A percentile compares a stretch with the other conserved stretches of the same genome.
These are phyloP conservation scores for Bombylius major DNA, from an alignment of 2,888 invertebrate species.

Conservation along the genomic window DNA sequence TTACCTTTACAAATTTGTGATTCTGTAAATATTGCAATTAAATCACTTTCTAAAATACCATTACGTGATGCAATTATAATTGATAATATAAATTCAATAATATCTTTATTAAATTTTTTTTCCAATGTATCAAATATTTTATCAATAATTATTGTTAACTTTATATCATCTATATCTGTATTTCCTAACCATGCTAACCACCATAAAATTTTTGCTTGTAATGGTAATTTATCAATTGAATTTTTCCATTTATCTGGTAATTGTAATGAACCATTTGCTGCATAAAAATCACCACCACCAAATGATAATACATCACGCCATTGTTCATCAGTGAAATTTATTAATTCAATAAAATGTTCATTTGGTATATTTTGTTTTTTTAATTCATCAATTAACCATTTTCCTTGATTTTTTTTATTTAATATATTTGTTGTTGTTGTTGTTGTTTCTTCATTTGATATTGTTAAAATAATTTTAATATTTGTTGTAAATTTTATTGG, in stretches of 20 bases:
- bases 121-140: constrained; percentile 56
- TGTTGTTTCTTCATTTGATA: background rate
- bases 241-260: constrained; percentile 30
- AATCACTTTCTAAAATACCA: constrained; percentile 71
- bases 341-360: constrained; percentile 28
- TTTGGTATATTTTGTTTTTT: constrained; percentile 20
- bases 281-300: constrained; percentile 32
- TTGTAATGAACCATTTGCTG: constrained; percentile 30
- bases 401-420: background rate
- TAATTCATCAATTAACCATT: constrained; percentile 19
- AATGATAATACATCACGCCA: constrained; percentile 33
- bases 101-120: constrained; percentile 50
- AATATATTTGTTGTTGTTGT: background rate
- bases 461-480: constrained; percentile 62
- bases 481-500: constrained; percentile 59
- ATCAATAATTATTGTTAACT: constrained; percentile 43
- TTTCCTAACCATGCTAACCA: constrained; percentile 51
- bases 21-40: constrained; percentile 42
- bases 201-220: constrained; percentile 40
- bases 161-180: constrained; percentile 42
- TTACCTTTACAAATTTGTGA: constrained; percentile 4
- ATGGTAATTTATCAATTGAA: constrained; percentile 28
- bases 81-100: constrained; percentile 55
- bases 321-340: constrained; percentile 29
- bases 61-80: constrained; percentile 61